Evolutionary conservation across 2,113 vertebrate species (phyloP).

Genomic region (Spermophilus dauricus): DNA sequence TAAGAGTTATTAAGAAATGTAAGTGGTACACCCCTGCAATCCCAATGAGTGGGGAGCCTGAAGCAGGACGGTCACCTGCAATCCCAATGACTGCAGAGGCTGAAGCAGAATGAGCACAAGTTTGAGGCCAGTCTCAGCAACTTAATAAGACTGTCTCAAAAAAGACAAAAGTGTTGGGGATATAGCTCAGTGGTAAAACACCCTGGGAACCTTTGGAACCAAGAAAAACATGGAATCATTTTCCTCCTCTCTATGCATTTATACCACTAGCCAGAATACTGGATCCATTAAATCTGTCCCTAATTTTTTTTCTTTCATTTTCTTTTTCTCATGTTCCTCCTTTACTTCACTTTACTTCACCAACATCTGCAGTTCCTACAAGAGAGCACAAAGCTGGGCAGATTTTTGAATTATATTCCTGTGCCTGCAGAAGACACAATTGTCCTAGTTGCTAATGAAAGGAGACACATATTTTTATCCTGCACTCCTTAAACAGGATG

Average conservation of each 20-base stretch:
- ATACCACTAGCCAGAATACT: background rate
- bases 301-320: background rate
- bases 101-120: too few relatives aligned
- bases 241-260: background rate
- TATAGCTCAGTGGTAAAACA: too few relatives aligned
- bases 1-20: background rate
- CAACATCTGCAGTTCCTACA: background rate
- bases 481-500: background rate
- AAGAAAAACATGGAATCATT: background rate
- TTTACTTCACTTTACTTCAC: background rate
- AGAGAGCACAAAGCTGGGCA: background rate
- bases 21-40: too few relatives aligned
- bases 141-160: too few relatives aligned
- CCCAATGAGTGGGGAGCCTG: too few relatives aligned
- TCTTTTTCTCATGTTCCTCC: background rate
- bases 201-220: too few relatives aligned
- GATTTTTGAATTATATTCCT: background rate
- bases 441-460: constrained; percentile 21
- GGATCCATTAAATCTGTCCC: background rate
- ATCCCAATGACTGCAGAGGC: too few relatives aligned
- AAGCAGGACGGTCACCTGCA: too few relatives aligned
- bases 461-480: background rate
- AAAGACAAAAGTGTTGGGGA: too few relatives aligned
- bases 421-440: background rate
- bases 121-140: too few relatives aligned